Percentiles rank a stretch among this genome's conserved stretches.
Evolutionary conservation across 2,888 invertebrate genomes (phyloP).

Genomic region (Ichneumon xanthorius): DNA sequence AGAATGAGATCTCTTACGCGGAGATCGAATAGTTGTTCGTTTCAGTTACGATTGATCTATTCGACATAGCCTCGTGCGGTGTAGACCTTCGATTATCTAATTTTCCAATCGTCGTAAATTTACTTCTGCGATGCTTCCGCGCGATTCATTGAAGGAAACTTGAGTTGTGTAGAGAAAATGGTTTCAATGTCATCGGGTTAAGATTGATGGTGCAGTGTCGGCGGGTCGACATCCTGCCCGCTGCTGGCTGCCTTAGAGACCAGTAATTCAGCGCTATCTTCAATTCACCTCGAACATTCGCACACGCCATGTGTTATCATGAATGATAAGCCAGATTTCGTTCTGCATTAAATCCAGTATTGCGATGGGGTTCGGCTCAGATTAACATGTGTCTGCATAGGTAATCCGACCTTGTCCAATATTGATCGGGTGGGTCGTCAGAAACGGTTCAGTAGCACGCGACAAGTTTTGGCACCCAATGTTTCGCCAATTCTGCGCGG

Average conservation of each 20-base stretch:
- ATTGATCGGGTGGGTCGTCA: neutral
- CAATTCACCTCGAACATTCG: conserved; percentile 70
- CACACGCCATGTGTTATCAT: no score
- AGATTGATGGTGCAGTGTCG: conserved; percentile 50
- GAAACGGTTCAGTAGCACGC: no score
- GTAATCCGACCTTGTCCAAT: neutral
- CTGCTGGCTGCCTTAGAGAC: conserved; percentile 44
- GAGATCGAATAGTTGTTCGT: conserved; percentile 32
- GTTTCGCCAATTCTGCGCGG: neutral
- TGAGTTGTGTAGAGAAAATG: neutral
- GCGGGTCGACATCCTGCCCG: conserved; percentile 40
- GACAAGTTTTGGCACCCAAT: neutral
- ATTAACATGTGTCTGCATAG: neutral
- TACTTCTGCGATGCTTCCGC: conserved; percentile 22
- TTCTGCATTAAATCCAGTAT: neutral
- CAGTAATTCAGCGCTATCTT: conserved; percentile 70
- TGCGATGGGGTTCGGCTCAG: neutral
- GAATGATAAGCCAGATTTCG: conserved; percentile 69
- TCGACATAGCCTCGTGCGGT: conserved; percentile 24
- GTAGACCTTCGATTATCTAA: conserved; percentile 26
- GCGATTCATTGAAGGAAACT: conserved; percentile 30
- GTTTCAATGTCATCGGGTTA: conserved; percentile 15
- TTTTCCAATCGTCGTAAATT: conserved; percentile 19
- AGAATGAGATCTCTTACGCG: conserved; percentile 58
- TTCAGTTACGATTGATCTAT: conserved; percentile 42